Evolutionary conservation across 2,888 invertebrate genomes (phyloP), one percentile per base, ranked within the genome.

Genomic region (Megaustenia siamemsis): DNA sequence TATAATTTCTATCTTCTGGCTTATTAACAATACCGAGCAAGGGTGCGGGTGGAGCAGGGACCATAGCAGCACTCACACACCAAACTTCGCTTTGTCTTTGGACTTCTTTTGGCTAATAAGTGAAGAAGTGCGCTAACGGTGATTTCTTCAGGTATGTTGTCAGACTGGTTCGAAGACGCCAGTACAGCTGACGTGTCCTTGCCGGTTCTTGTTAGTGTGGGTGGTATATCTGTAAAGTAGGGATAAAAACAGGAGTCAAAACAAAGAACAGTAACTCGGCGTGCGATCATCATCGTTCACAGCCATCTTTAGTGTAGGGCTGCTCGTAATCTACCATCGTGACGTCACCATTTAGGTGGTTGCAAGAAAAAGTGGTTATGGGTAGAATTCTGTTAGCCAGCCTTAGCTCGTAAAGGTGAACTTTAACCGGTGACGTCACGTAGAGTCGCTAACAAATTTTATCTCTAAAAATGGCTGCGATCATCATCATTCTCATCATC

Each of bases 1-100:
- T n/a, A n/a, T n/a, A n/a, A n/a, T n/a, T n/a, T n/a, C n/a, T n/a
- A n/a, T n/a, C n/a, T n/a, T n/a, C n/a, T n/a, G n/a, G n/a, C n/a
- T n/a, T 24, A 60, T 38, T 60, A 77, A 24, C 63, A 77, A 40
- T 86, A 83, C 38, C 45, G 79, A 24, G 85, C 85, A 35, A 86
- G 82, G 15, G 38, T 60, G 71, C 79, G 78, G 12, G 82, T 35
- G n/a, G 35, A 66, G 40, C 85, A 86, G 4, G 63, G 45, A 45
- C 78, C 78, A 75, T 78, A 86, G 75, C 85, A 86, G 56, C 85
- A 86, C 10, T 86, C 85, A 43, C 85, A 86, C 24, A 86, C 82
- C 53, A 86, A 49, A 66, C 85, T 63, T 10, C 40, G 0, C 24
- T n/a, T 56, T 73, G 73, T 15, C 18, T 18, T 15, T 15, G 49